Conservation (phyloP, 2,113 vertebrate species). For the Maccullochella peelii region DNA sequence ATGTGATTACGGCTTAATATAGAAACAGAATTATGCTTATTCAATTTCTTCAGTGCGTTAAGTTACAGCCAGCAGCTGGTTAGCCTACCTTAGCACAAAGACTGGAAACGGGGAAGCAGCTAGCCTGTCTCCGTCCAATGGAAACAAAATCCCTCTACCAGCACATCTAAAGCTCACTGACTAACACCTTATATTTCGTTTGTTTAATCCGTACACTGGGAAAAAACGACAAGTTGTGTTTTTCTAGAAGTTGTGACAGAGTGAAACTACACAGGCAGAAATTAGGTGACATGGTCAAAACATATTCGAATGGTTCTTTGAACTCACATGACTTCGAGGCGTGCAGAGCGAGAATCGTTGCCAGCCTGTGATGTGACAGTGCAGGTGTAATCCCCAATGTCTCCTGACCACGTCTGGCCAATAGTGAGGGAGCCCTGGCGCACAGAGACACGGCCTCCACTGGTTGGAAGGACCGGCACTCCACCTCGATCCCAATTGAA, state of each 20-base stretch:
- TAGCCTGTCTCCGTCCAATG: neutral
- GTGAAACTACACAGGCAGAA: neutral
- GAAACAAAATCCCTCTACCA: neutral
- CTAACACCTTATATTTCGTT: neutral
- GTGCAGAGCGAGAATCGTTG: constrained; percentile 89
- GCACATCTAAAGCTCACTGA: neutral
- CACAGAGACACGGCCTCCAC: constrained; percentile 88
- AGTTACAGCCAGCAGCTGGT: neutral
- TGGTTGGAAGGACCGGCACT: constrained; percentile 79
- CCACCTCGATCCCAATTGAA: constrained; percentile 92
- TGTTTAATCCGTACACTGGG: no score
- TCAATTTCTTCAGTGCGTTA: neutral
- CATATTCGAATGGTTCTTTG: neutral
- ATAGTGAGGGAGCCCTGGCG: constrained; percentile 91
- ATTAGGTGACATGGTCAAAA: neutral
- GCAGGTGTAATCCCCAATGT: constrained; percentile 96
- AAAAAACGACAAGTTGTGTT: neutral
- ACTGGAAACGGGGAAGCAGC: neutral
- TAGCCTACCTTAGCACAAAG: neutral
- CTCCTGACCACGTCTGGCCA: constrained; percentile 97
- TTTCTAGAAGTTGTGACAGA: neutral
- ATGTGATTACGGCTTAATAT: neutral
- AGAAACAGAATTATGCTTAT: neutral
- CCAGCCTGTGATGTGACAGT: constrained; percentile 90
- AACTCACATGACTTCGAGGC: constrained; percentile 98